These are phyloP conservation scores for Meleagris gallopavo DNA, from an alignment of 2,113 vertebrate species.

Conservation along the genomic window DNA sequence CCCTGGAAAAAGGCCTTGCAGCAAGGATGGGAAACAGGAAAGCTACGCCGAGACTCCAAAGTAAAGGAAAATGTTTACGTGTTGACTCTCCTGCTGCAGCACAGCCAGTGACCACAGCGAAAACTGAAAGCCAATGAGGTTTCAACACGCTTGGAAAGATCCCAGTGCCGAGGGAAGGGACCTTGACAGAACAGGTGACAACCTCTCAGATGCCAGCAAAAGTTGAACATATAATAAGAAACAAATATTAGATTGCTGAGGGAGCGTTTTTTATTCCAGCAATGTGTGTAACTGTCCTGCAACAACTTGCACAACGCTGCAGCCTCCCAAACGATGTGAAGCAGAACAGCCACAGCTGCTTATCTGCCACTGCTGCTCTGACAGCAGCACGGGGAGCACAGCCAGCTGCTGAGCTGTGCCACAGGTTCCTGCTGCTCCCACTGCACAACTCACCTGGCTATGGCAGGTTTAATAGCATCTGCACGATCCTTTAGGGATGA, in stretches of 20 bases:
- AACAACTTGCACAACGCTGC: background rate
- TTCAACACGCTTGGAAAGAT: conserved; percentile 56
- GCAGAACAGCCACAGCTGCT: background rate
- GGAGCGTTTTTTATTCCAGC: conserved; percentile 47
- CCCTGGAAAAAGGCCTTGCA: conserved; percentile 6
- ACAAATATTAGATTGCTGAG: conserved; percentile 68
- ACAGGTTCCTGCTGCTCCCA: background rate
- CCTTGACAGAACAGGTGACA: conserved; percentile 66
- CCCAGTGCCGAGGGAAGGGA: background rate
- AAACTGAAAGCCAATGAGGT: background rate
- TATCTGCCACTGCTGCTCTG: conserved; percentile 5
- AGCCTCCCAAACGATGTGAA: background rate
- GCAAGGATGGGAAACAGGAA: background rate
- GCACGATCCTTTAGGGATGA: background rate
- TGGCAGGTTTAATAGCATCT: background rate
- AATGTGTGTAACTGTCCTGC: conserved; percentile 6
- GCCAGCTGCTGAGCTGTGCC: background rate
- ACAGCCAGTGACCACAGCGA: background rate
- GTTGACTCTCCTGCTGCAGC: background rate
- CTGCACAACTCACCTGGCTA: rapidly evolving
- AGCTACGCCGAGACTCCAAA: background rate
- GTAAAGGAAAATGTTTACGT: background rate
- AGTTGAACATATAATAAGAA: conserved; percentile 50
- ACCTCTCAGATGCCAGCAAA: conserved; percentile 40
- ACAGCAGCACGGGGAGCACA: background rate